These are phyloP conservation scores for Ferrisia virgata DNA, from an alignment of 2,888 invertebrate genomes.

Conservation along the genomic window DNA sequence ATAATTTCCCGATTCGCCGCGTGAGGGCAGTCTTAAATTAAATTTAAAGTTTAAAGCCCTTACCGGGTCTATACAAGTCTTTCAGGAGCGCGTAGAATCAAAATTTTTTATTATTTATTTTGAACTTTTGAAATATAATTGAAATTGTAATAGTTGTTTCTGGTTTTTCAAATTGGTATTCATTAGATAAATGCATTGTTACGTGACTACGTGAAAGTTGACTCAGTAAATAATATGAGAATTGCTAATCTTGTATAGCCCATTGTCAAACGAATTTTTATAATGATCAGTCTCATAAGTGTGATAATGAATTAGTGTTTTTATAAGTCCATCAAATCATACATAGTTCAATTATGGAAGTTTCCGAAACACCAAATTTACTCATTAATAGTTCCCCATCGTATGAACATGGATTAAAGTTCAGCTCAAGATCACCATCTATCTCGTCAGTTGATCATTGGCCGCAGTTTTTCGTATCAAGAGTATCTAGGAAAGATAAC, in stretches of 20 bases:
- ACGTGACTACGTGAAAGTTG: background rate
- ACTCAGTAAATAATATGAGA: background rate
- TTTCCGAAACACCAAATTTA: conserved; percentile 27
- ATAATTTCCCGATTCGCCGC: too few species aligned
- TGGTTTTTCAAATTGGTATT: background rate
- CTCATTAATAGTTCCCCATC: conserved; percentile 46
- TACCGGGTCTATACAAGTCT: too few species aligned
- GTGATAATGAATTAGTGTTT: background rate
- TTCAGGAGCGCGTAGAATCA: too few species aligned
- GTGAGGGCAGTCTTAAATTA: too few species aligned
- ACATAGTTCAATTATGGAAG: background rate
- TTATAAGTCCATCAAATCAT: background rate
- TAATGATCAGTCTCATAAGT: background rate
- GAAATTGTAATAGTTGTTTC: background rate
- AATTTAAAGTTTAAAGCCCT: too few species aligned
- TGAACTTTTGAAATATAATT: too few species aligned
- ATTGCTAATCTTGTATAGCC: background rate
- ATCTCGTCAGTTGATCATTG: conserved; percentile 47
- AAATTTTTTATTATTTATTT: too few species aligned
- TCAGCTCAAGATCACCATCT: conserved; percentile 47
- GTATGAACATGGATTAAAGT: conserved; percentile 46
- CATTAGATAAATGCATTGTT: background rate
- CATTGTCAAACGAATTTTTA: background rate
- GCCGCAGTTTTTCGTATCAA: conserved; percentile 47
- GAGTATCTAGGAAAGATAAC: conserved; percentile 46